Evolutionary conservation across 1,140 invertebrate species (phyloP).

Genomic region (Calliopsis andreniformis): DNA sequence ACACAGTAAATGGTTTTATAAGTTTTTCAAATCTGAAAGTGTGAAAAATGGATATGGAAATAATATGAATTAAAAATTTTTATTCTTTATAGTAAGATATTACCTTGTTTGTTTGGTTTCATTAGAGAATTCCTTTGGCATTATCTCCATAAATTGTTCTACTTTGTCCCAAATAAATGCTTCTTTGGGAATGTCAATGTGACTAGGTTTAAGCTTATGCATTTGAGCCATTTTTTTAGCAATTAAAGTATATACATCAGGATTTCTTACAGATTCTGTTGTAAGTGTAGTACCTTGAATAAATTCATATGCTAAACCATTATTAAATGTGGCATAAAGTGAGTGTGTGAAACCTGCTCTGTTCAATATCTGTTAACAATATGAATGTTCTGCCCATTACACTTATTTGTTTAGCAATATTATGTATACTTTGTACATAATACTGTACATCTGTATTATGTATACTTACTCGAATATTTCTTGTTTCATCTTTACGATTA

Average conservation of each 20-base stretch:
- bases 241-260: slow-evolving; percentile 88
- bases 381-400: slow-evolving; percentile 33
- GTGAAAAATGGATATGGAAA: slow-evolving; percentile 12
- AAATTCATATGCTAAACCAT: slow-evolving; percentile 97
- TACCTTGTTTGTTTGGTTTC: slow-evolving; percentile 85
- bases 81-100: slow-evolving; percentile 5
- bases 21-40: slow-evolving; percentile 86
- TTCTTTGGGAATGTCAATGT: slow-evolving; percentile 73
- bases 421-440: too few relatives aligned
- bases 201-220: slow-evolving; percentile 84
- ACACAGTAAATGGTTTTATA: slow-evolving; percentile 85
- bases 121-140: slow-evolving; percentile 86
- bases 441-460: background rate
- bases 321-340: slow-evolving; percentile 95
- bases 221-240: slow-evolving; percentile 91
- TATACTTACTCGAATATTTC: slow-evolving; percentile 84
- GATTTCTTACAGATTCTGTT: slow-evolving; percentile 85
- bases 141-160: slow-evolving; percentile 87
- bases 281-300: slow-evolving; percentile 91
- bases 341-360: slow-evolving; percentile 90
- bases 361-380: slow-evolving; percentile 86
- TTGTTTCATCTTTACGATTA: slow-evolving; percentile 91
- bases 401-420: slow-evolving; percentile 7
- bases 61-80: background rate
- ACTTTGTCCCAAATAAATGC: slow-evolving; percentile 89